Conservation (phyloP, 2,888 invertebrate genomes). For the Cerceris ruficornis region DNA sequence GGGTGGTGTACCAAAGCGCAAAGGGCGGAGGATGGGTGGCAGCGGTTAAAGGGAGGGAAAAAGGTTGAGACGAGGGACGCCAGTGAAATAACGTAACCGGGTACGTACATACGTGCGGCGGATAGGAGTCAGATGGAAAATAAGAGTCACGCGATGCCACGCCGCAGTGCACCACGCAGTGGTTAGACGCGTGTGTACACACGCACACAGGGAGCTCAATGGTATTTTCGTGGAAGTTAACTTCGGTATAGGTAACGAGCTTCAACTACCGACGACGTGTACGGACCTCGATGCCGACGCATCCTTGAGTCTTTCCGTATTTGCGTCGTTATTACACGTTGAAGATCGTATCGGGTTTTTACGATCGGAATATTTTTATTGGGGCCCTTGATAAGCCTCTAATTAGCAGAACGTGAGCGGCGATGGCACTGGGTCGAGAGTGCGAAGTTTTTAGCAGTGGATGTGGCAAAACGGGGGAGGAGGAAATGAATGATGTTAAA, state of each 20-base stretch:
- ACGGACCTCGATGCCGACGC: not conserved
- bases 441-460: no score
- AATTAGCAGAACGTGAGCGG: no score
- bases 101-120: conserved; percentile 42
- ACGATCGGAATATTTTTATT: no score
- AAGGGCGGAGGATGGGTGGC: conserved; percentile 14
- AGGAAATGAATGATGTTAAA: no score
- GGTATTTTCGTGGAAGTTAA: conserved; percentile 46
- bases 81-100: conserved; percentile 52
- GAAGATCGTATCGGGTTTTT: no score
- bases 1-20: conserved; percentile 42
- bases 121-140: conserved; percentile 55
- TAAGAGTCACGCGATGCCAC: conserved; percentile 64
- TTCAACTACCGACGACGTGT: not conserved
- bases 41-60: not conserved
- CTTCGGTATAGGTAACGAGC: conserved; percentile 40
- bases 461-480: no score
- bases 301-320: not conserved
- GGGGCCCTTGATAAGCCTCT: no score
- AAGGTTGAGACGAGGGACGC: conserved; percentile 21
- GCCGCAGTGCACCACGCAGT: conserved; percentile 60
- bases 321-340: not conserved
- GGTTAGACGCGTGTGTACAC: conserved; percentile 33
- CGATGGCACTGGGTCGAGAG: no score
- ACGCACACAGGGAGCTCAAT: conserved; percentile 20